These are phyloP conservation scores for Branchinecta sandiegonensis DNA, from an alignment of 2,888 invertebrate species.

Conservation along the genomic window DNA sequence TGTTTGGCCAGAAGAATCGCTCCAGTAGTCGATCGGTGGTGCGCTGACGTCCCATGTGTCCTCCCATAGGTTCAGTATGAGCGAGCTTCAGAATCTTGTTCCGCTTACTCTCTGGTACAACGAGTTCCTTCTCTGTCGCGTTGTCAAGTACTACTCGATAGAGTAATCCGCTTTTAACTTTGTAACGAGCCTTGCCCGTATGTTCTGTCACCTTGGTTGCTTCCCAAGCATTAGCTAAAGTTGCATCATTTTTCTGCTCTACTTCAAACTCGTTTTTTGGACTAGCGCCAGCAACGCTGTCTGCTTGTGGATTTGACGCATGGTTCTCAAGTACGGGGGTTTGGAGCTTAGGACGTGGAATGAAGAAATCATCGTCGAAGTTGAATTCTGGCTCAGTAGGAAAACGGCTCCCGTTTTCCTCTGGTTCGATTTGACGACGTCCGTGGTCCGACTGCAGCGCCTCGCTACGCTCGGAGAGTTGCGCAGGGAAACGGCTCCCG, in stretches of 20 bases:
- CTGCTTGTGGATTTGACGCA: no score
- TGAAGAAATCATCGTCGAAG: no score
- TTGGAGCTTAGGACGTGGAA: no score
- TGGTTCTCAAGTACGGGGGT: no score
- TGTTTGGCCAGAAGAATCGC: neutral
- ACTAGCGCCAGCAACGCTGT: no score
- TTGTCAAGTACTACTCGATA: neutral
- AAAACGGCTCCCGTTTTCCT: no score
- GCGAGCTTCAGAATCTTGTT: neutral
- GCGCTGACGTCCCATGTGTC: constrained; percentile 4
- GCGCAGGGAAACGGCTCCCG: no score
- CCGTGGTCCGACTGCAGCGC: no score
- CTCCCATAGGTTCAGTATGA: neutral
- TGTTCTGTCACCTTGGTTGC: neutral
- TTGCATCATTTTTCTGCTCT: neutral
- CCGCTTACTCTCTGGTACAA: no score
- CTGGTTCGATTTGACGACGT: no score
- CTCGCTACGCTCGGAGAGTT: no score
- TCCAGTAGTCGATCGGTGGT: neutral
- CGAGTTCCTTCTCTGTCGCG: neutral
- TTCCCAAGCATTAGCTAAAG: neutral
- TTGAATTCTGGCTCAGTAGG: no score
- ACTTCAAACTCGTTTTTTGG: neutral
- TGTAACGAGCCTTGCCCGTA: neutral
- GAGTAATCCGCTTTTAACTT: neutral